Evolutionary conservation across 30 jellyfish, hydroid and myxozoan species (phyloP).

Genomic region (Turritopsis dohrnii): DNA sequence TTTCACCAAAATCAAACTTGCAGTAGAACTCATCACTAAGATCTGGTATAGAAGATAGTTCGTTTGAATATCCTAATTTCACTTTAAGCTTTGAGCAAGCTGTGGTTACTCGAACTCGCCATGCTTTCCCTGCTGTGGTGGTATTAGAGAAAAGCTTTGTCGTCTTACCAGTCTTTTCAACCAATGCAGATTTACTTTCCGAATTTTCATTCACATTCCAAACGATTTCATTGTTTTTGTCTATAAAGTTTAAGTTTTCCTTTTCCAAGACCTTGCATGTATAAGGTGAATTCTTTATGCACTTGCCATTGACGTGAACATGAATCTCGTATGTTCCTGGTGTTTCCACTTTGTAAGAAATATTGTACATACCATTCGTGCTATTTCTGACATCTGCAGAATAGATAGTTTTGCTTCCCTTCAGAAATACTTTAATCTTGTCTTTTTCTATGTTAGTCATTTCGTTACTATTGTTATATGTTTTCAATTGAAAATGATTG

Average conservation of each 20-base stretch:
- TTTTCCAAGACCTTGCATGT: constrained; percentile 19
- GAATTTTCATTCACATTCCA: neutral
- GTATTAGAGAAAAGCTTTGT: constrained; percentile 5
- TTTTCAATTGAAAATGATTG: constrained; percentile 2
- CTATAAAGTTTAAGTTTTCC: constrained; percentile 1
- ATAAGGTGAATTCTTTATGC: constrained; percentile 11
- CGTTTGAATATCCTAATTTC: constrained; percentile 12
- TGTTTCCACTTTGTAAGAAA: constrained; percentile 2
- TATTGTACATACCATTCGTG: constrained; percentile 8
- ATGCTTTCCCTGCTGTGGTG: constrained; percentile 8
- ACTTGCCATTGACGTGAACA: constrained; percentile 23
- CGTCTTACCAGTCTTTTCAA: constrained; percentile 12
- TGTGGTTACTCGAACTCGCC: constrained; percentile 14
- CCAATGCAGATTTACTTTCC: neutral
- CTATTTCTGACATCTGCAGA: neutral
- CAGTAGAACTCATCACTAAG: constrained; percentile 15
- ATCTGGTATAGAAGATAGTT: neutral
- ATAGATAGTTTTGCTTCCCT: neutral
- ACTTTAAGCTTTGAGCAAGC: constrained; percentile 22
- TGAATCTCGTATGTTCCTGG: constrained; percentile 20
- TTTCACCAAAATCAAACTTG: constrained; percentile 13
- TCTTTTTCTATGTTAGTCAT: constrained; percentile 13
- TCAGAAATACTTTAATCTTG: neutral
- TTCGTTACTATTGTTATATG: constrained; percentile 7
- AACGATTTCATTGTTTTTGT: neutral